These are phyloP conservation scores for Esox masquinongy DNA, from an alignment of 2,797 vertebrate species.

Conservation along the genomic window DNA sequence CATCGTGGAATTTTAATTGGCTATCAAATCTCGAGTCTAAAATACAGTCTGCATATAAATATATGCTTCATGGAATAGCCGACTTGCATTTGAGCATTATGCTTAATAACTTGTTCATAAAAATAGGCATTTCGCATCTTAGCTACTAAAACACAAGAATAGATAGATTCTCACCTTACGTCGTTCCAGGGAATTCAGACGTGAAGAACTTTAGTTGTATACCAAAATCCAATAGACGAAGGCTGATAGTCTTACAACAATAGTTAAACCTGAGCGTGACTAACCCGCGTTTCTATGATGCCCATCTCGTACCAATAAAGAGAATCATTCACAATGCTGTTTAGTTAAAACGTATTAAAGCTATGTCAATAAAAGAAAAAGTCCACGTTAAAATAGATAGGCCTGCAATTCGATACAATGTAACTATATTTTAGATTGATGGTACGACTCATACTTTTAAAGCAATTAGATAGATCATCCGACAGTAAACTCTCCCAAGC, in stretches of 20 bases:
- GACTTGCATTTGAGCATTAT: not conserved
- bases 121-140: not conserved
- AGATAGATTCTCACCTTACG: slow-evolving; percentile 51
- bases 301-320: slow-evolving; percentile 28
- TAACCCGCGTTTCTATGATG: slow-evolving; percentile 2
- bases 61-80: not conserved
- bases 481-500: not conserved
- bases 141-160: not conserved
- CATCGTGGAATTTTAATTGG: not conserved
- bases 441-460: not conserved
- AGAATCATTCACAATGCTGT: not conserved
- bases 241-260: not conserved
- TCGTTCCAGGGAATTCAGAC: slow-evolving; percentile 29
- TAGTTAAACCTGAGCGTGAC: slow-evolving; percentile 21
- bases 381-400: not conserved
- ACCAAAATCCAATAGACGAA: slow-evolving; percentile 6
- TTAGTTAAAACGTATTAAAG: not conserved
- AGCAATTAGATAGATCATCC: not conserved
- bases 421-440: slow-evolving; percentile 1
- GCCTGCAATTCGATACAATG: not conserved
- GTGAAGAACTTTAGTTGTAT: slow-evolving; percentile 26
- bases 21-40: too few relatives aligned
- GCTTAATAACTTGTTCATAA: not conserved
- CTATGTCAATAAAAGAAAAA: not conserved
- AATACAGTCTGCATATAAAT: not conserved